Conservation (phyloP, 1,140 invertebrate species). For the Cyrtorhinus lividipennis region DNA sequence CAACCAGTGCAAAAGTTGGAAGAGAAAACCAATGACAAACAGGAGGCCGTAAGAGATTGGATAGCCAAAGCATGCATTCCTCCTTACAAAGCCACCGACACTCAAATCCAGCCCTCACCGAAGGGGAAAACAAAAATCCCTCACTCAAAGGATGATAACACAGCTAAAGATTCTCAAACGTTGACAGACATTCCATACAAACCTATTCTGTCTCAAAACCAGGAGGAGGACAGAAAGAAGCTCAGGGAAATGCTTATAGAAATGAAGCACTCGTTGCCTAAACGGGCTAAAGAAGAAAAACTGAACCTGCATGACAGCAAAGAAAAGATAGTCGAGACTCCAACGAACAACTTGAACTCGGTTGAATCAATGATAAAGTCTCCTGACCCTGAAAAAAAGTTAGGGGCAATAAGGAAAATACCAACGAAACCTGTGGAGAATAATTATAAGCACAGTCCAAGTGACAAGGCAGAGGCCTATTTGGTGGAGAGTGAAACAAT, state of each 20-base stretch:
- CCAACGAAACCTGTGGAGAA: constrained; percentile 9
- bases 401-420: constrained; percentile 21
- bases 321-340: constrained; percentile 8
- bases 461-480: constrained; percentile 22
- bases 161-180: constrained; percentile 14
- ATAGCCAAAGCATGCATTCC: no score
- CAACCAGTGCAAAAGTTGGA: no score
- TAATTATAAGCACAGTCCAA: constrained; percentile 4
- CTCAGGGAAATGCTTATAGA: constrained; percentile 47
- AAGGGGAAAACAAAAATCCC: no score
- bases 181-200: not conserved
- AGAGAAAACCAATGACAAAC: no score
- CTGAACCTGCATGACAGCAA: not conserved
- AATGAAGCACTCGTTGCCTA: constrained; percentile 49
- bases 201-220: not conserved
- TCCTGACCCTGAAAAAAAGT: constrained; percentile 1
- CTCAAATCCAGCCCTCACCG: no score
- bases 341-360: not conserved
- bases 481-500: constrained; percentile 25
- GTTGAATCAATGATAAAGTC: constrained; percentile 4
- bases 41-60: no score
- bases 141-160: not conserved
- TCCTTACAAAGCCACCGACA: no score
- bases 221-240: constrained; percentile 36
- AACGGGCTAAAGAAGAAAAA: constrained; percentile 29